Conservation (phyloP, 2,797 vertebrate species). For the Muscicapa comitata region DNA sequence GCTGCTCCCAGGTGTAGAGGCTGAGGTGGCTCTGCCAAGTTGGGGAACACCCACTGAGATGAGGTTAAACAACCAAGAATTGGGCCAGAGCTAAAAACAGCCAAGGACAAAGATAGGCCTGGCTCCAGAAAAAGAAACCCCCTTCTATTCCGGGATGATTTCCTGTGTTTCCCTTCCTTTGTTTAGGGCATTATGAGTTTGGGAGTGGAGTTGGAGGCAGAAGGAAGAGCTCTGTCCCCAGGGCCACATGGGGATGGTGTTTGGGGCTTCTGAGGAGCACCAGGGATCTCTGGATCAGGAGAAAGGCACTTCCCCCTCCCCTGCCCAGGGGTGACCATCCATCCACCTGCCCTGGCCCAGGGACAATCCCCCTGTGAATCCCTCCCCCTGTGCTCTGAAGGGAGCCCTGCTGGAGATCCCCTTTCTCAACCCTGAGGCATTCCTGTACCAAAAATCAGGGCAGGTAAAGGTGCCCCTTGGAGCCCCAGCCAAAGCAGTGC, state of each 20-base stretch:
- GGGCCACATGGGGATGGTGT: fast-evolving
- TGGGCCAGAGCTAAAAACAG: background rate
- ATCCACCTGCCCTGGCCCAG: fast-evolving
- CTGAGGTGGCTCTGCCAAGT: background rate
- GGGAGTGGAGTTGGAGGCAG: fast-evolving
- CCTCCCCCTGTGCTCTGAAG: fast-evolving
- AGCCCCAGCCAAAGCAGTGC: background rate
- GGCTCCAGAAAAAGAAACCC: background rate
- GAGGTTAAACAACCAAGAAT: background rate
- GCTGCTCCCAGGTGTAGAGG: background rate
- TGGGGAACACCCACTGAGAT: background rate
- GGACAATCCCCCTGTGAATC: background rate
- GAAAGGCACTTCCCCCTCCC: background rate
- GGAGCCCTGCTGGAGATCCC: background rate
- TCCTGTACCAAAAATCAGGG: background rate
- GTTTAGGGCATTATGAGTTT: background rate
- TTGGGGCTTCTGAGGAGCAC: background rate
- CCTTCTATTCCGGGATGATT: background rate
- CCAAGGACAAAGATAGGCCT: background rate
- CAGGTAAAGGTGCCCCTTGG: background rate
- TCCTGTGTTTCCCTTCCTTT: conserved; percentile 48
- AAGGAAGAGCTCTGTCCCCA: background rate
- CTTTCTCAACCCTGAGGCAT: background rate
- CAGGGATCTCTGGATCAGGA: fast-evolving
- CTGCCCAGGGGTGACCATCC: background rate